Conservation (phyloP, 2,113 vertebrate genomes). For the Xyliphius kryptos region DNA sequence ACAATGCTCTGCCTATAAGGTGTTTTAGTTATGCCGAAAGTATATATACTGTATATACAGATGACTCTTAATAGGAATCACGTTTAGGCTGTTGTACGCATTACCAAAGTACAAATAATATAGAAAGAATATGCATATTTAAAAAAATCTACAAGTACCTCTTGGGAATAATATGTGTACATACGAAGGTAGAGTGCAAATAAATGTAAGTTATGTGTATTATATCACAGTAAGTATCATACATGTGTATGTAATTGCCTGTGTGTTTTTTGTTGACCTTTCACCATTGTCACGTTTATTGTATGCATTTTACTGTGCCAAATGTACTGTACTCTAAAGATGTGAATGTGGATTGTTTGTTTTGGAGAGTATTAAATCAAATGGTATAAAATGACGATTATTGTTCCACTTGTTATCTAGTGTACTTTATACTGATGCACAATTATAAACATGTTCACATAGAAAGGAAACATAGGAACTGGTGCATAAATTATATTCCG, state of each 20-base stretch:
- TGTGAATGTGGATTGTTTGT: constrained; percentile 93
- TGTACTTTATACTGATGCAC: too few relatives aligned
- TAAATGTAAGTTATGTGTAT: constrained; percentile 45
- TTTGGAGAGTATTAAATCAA: constrained; percentile 87
- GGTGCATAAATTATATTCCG: too few relatives aligned
- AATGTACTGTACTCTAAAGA: constrained; percentile 97
- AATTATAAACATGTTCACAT: too few relatives aligned
- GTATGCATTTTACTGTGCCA: constrained; percentile 85
- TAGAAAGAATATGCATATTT: constrained; percentile 46
- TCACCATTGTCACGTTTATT: constrained; percentile 77
- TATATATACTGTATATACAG: too few relatives aligned
- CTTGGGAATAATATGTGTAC: constrained; percentile 66
- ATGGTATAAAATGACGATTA: constrained; percentile 65
- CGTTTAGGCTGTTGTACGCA: too few relatives aligned
- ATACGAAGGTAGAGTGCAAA: constrained; percentile 44
- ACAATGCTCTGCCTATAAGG: too few relatives aligned
- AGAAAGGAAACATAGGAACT: too few relatives aligned
- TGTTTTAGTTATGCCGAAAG: too few relatives aligned
- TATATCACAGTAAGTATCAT: constrained; percentile 46
- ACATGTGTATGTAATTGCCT: constrained; percentile 34
- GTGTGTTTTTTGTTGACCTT: constrained; percentile 21
- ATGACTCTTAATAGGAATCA: too few relatives aligned
- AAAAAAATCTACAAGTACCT: constrained; percentile 72
- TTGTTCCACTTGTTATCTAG: not conserved
- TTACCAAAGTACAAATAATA: too few relatives aligned